Evolutionary conservation across 92 coral and sea anemone species (phyloP), one percentile per base, ranked within the genome.

Genomic region (Umimayanthus chanpuru): DNA sequence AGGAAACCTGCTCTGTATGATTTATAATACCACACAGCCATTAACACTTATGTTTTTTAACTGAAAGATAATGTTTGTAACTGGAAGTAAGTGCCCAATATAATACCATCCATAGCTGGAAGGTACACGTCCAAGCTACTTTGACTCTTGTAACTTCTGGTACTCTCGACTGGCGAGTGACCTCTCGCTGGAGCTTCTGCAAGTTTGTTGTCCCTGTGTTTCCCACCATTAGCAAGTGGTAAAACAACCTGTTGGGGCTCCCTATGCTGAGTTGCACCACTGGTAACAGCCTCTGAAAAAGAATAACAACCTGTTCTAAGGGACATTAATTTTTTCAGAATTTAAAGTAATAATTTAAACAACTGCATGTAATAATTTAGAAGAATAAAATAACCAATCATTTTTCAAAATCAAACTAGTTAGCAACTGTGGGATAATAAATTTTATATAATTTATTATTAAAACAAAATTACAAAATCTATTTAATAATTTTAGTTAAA

Each of bases 61-160:
- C n/a, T n/a, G n/a, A n/a, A n/a, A 1, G 5, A 41, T 41, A 4
- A 41, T 41, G 44, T 6, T 41, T 4, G 7, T 41, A 41, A 41
- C 7, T 41, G 44, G 7, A 41, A 41, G 44, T 41, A 41, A 6
- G 7, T 41, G 3, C 44, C 44, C 1, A 41, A 41, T 41, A 41
- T 41, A 41, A 1, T 41, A 94, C 98, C 96, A 77, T 94, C 88
- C 76, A 93, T 78, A 65, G 81, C 90, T 58, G 98, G 98, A 28
- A 94, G 85, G 86, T 88, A 94, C 50, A 94, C 89, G 6, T 94
- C 98, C 78, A 94, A 85, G 65, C 96, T 94, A 74, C 90, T 93
- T 73, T 89, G 96, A 44, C 94, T 94, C 53, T 86, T 89, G 38
- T 72, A 40, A 28, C 92, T 89, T 77, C 92, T 79, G 26, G 85